Percentiles rank a stretch among this genome's conserved stretches.
Evolutionary conservation across 2,888 invertebrate genomes (phyloP).

Genomic region (Geotrupes spiniger): DNA sequence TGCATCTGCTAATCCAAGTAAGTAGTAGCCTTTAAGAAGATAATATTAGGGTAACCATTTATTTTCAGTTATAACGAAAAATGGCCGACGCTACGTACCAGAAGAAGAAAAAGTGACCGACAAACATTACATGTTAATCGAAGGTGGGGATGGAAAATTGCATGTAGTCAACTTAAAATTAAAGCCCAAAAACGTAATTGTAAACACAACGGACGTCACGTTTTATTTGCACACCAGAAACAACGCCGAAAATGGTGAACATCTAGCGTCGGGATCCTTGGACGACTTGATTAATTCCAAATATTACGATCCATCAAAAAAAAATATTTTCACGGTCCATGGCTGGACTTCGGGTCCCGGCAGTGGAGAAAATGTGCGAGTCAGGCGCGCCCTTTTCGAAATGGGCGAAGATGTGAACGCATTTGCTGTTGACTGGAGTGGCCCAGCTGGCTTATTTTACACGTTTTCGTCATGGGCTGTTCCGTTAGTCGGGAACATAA

Average conservation of each 20-base stretch:
- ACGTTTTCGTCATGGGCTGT: constrained; percentile 16
- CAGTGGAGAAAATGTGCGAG: constrained; percentile 29
- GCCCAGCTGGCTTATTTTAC: constrained; percentile 27
- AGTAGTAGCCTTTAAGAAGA: too few species aligned
- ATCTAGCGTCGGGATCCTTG: constrained; percentile 14
- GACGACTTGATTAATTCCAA: constrained; percentile 16
- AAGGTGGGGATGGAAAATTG: constrained; percentile 7
- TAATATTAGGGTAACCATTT: too few species aligned
- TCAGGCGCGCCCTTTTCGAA: constrained; percentile 31
- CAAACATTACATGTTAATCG: constrained; percentile 7
- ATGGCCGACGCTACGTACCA: constrained; percentile 12
- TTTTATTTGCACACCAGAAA: constrained; percentile 33
- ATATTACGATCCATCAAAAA: constrained; percentile 30
- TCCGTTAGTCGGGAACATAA: constrained; percentile 20
- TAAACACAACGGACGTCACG: constrained; percentile 28
- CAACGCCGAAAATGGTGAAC: constrained; percentile 23
- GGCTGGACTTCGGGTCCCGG: constrained; percentile 38
- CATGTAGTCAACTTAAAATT: constrained; percentile 13
- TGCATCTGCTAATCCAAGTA: too few species aligned
- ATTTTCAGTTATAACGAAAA: constrained; percentile 10
- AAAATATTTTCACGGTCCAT: constrained; percentile 39
- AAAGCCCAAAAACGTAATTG: constrained; percentile 10
- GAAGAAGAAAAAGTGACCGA: constrained; percentile 12
- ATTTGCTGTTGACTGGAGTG: constrained; percentile 41
- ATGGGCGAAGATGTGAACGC: constrained; percentile 36